A percentile compares a stretch with the other conserved stretches of the same genome.
Evolutionary conservation across 2,888 invertebrate genomes (phyloP).

Genomic region (Cistogaster globosa): DNA sequence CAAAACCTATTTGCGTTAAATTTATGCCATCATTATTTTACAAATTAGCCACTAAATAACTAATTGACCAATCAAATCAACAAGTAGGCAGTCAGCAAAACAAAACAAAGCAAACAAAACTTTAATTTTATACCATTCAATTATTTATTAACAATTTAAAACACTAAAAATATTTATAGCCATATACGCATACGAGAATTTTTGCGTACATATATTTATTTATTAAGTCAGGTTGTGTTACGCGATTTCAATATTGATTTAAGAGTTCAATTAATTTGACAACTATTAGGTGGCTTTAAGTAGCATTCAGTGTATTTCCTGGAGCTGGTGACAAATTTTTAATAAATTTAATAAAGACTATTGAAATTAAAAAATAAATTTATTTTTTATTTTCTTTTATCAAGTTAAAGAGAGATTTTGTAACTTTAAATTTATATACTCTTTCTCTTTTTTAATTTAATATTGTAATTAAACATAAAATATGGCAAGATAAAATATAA

Average conservation of each 20-base stretch:
- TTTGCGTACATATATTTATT: background rate
- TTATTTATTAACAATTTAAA: constrained; percentile 8
- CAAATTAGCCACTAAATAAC: constrained; percentile 51
- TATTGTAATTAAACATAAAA: background rate
- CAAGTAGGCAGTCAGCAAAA: background rate
- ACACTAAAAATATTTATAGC: background rate
- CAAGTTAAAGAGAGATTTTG: no score
- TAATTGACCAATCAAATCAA: constrained; percentile 33
- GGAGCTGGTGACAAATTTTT: background rate
- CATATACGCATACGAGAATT: background rate
- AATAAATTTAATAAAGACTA: background rate
- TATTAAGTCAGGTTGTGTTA: background rate
- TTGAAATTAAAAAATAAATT: background rate
- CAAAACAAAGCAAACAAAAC: background rate
- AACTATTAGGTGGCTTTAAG: background rate
- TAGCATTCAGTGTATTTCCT: background rate
- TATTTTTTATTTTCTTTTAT: background rate
- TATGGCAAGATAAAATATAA: background rate
- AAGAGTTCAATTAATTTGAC: background rate
- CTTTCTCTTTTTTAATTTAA: background rate
- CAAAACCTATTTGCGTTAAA: background rate
- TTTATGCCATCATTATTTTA: constrained; percentile 19
- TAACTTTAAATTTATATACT: no score
- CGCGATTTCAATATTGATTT: background rate
- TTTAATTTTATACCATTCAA: background rate